Base-by-base conservation (phyloP, 2,888 invertebrate species). In the Netelia inedita region DNA sequence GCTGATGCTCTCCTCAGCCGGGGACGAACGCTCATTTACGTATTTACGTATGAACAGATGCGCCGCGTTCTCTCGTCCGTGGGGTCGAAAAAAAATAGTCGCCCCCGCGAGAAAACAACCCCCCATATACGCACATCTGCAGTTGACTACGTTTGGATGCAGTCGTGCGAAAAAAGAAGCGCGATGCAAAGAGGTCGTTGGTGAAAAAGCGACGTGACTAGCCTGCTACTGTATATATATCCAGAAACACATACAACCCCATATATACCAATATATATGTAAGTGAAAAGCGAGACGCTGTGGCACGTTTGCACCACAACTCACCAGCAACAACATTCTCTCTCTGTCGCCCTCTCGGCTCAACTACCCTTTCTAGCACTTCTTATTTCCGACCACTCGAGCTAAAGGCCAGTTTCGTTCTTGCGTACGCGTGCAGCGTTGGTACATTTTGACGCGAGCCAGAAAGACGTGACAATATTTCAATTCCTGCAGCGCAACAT, bases 111-210 rank as follows among this genome's bases (percentile, higher is more conserved):
- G 68, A 28, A 46, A 61, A 28, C 46, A 57, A 16, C 53, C 35
- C 35, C 46, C 2, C 46, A 46, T 14, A 16, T 55, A 43, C 72
- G 11, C 69, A 76, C 79, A 80, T 71, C 79, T 79, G 75, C 83
- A 76, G 79, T 83, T 80, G 83, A 83, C 83, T 83, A 75, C 79
- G 71, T 83, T 83, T 66, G 53, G 28, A 66, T 46, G 59, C 72
- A 83, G 57, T 76, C 79, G 75, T 75, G 75, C 50, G 59, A 71
- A 75, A 80, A 83, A 80, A 75, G 59, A 53, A 83, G 75, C 57
- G 78, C 28, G 73, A 74, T 74, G 83, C 74, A 80, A 80, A 83
- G 75, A 53, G 74, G 69, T 79, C 35, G 55, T 46, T n/a, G 57
- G 57, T 73, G 65, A 71, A 79, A 75, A 57, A 61, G 68, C 50